Base-by-base conservation (phyloP, 2,888 invertebrate species). In the Notocelia uddmanniana region DNA sequence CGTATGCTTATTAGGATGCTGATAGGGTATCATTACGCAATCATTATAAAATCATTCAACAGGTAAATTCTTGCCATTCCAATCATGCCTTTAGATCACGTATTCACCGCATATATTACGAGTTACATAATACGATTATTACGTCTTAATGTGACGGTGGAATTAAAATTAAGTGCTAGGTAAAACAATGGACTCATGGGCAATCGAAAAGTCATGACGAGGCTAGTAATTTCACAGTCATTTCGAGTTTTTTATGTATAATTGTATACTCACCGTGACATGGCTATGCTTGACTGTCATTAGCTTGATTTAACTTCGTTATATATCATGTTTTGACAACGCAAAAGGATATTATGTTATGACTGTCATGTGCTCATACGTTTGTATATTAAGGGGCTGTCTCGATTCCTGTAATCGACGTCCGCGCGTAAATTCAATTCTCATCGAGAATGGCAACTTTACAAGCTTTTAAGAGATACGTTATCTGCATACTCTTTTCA, bases 81-180 rank as follows among this genome's bases (percentile, higher is more conserved):
- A 21, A n/a, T 21, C 64, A 63, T 54, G 52, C 21, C 21, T 37
- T 31, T 6, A n/a, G 13, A 37, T 2, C 54, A 54, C 37, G 23
- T 64, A 64, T 64, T 64, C 63, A 37, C 15, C 5, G 6, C 52
- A 37, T 52, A 64, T 54, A 23, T 37, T 37, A 21, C n/a, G 15
- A n/a, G 52, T 64, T 64, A 64, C 23, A 37, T 54, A 54, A 64
- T 18, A 31, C 55, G 31, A 3, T 57, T 57, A 57, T 57, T 57
- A 34, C 57, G 31, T 57, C 15, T 57, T 34, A 18, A 8, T 57
- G 31, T 11, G 31, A 18, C 26, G 26, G 5, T 15, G 11, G 10
- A 31, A 18, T 57, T 57, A 31, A 2, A 57, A 57, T 31, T 31
- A 57, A 57, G 18, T 34, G 11, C 34, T 34, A 34, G 18, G 9